phyloP scores from a whole-genome alignment of 2,888 invertebrate genomes.

The Acholoe squamosa region DNA sequence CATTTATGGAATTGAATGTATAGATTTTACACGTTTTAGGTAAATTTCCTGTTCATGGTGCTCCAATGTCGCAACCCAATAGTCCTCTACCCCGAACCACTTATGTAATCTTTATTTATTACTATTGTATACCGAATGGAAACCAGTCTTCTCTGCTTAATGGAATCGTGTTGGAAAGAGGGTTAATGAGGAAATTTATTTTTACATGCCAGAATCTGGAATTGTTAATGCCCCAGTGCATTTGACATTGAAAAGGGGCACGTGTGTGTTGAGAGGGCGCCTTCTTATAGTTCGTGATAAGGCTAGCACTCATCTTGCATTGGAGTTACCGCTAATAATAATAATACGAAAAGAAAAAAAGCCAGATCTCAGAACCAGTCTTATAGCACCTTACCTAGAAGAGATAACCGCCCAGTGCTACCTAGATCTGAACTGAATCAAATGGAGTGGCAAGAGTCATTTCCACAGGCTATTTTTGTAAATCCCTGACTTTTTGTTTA shows the following conservation, averaged over 20 bases:
- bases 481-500: background rate
- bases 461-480: slow-evolving; percentile 12
- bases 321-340: no score
- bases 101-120: slow-evolving; percentile 30
- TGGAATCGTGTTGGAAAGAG: background rate
- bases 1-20: background rate
- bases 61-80: background rate
- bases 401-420: slow-evolving; percentile 15
- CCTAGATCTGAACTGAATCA: background rate
- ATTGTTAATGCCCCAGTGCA: background rate
- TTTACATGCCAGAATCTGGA: background rate
- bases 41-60: slow-evolving; percentile 22
- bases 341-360: no score
- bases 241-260: no score
- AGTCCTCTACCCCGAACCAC: background rate
- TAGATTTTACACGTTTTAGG: slow-evolving; percentile 1
- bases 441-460: background rate
- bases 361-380: background rate
- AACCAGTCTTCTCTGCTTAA: background rate
- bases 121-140: background rate
- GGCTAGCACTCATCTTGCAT: no score
- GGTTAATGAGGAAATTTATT: background rate
- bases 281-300: no score
- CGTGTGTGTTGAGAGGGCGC: no score
- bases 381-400: background rate